Percentiles rank a stretch among this genome's conserved stretches.
phyloP scores from a whole-genome alignment of 2,797 vertebrate species.

The Heliangelus exortis region DNA sequence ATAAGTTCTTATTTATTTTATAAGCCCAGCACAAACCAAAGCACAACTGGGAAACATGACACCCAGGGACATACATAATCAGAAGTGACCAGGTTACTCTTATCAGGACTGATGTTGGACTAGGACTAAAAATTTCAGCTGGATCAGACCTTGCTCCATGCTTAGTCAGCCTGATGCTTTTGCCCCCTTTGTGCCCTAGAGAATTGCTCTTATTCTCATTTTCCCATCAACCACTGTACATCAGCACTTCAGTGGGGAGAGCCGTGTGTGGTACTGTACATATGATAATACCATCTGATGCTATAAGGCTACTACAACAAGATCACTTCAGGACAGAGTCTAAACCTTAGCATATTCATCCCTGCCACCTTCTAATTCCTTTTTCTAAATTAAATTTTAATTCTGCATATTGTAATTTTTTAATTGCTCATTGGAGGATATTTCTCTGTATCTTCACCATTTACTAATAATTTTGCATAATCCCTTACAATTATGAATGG shows the following conservation, averaged over 20 bases:
- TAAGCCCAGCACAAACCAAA: neutral
- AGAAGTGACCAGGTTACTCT: neutral
- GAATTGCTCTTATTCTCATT: neutral
- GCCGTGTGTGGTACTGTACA: neutral
- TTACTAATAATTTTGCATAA: neutral
- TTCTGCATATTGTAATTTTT: neutral
- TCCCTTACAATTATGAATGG: neutral
- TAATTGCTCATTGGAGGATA: neutral
- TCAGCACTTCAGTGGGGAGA: accelerated
- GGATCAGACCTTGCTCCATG: neutral
- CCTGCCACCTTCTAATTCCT: neutral
- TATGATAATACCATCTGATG: neutral
- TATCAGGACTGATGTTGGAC: neutral
- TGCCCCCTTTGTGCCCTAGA: neutral
- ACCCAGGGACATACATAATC: neutral
- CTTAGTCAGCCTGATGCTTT: neutral
- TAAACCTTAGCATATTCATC: neutral
- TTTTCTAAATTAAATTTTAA: neutral
- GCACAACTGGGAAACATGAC: neutral
- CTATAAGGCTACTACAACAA: neutral
- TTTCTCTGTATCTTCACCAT: neutral
- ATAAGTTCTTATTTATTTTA: neutral
- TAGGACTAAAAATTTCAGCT: neutral
- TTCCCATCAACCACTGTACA: neutral
- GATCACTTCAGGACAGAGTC: neutral